Conservation (phyloP, 2,888 invertebrate genomes). For the Bombylius major region DNA sequence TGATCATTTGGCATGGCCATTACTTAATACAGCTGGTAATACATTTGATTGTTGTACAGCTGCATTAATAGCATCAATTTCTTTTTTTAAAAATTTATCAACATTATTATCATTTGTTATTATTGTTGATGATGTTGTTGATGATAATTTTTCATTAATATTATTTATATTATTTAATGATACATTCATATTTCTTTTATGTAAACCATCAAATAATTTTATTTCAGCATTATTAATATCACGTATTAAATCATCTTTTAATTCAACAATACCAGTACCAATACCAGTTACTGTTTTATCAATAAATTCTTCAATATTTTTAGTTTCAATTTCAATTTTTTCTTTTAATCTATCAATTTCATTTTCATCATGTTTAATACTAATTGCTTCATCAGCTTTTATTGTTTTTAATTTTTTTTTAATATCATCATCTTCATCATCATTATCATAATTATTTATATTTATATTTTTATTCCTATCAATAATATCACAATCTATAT, state of each 20-base stretch:
- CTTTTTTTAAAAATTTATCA: constrained; percentile 32
- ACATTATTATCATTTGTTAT: constrained; percentile 11
- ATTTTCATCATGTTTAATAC: constrained; percentile 33
- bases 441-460: constrained; percentile 1
- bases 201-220: constrained; percentile 22
- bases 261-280: constrained; percentile 34
- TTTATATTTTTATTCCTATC: neutral
- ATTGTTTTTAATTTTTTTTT: constrained; percentile 6
- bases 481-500: neutral
- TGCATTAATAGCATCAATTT: constrained; percentile 36
- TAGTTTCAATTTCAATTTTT: constrained; percentile 35
- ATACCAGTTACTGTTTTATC: constrained; percentile 38
- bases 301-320: constrained; percentile 37
- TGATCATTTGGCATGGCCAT: constrained; percentile 35
- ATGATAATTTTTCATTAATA: constrained; percentile 12
- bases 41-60: constrained; percentile 36
- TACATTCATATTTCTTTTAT: constrained; percentile 26
- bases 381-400: constrained; percentile 29
- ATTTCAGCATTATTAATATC: constrained; percentile 21
- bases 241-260: constrained; percentile 37
- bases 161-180: constrained; percentile 13
- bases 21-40: constrained; percentile 35
- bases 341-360: constrained; percentile 36
- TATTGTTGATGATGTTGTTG: neutral
- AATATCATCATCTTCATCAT: neutral